Percentiles rank a stretch among this genome's conserved stretches.
phyloP scores from a whole-genome alignment of 2,797 vertebrate genomes.

The Darevskia mixta region DNA sequence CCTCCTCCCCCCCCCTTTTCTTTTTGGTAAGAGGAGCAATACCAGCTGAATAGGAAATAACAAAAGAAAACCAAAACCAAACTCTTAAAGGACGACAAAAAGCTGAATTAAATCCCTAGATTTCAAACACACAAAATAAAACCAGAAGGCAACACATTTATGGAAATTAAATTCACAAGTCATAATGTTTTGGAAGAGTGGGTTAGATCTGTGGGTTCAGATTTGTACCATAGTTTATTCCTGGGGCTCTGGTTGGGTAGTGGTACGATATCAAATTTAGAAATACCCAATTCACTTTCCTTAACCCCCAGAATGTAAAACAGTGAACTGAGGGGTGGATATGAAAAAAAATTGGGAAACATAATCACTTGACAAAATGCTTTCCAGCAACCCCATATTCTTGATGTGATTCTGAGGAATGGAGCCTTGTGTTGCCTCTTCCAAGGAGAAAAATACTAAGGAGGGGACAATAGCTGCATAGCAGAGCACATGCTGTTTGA shows the following conservation, averaged over 20 bases:
- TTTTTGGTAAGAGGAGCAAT: slow-evolving; percentile 29
- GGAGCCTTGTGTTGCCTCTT: neutral
- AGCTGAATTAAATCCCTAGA: neutral
- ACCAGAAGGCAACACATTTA: neutral
- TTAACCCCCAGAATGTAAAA: neutral
- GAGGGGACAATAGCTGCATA: too few species aligned
- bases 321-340: neutral
- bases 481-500: too few species aligned
- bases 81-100: neutral
- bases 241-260: neutral
- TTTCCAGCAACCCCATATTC: neutral
- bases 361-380: neutral
- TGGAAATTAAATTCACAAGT: neutral
- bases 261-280: neutral
- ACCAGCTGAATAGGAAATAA: slow-evolving; percentile 38
- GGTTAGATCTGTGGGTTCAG: neutral
- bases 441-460: neutral
- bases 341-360: neutral
- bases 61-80: slow-evolving; percentile 30
- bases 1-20: too few species aligned
- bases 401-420: neutral
- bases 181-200: neutral
- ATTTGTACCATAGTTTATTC: neutral
- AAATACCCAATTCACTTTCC: neutral
- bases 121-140: slow-evolving; percentile 12